Percentiles rank a stretch among this genome's conserved stretches.
Evolutionary conservation across 2,888 invertebrate species (phyloP).

Genomic region (Oasisia sp.): DNA sequence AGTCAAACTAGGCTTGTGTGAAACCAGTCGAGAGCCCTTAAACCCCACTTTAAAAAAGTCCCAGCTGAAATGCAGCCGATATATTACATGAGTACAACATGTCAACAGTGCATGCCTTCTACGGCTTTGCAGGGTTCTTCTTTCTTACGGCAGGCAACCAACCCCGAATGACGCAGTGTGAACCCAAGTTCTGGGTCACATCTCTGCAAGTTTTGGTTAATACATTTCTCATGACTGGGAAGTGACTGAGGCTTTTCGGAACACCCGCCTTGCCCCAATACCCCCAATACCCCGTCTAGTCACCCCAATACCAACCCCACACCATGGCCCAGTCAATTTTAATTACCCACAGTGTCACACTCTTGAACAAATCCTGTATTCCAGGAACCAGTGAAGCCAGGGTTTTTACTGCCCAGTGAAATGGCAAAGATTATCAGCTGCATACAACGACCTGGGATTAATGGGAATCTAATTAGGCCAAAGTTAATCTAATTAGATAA

Average conservation of each 20-base stretch:
- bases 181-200: neutral
- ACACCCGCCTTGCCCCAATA: neutral
- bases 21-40: neutral
- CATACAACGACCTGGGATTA: neutral
- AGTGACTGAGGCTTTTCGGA: neutral
- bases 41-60: neutral
- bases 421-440: constrained; percentile 5
- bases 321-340: neutral
- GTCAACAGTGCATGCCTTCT: neutral
- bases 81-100: neutral
- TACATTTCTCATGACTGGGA: neutral
- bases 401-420: neutral
- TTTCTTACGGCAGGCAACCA: neutral
- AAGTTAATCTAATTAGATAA: neutral
- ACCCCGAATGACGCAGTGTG: neutral
- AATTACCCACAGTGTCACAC: neutral
- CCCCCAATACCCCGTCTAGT: neutral
- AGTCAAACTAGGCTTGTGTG: neutral
- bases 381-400: neutral
- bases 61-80: neutral
- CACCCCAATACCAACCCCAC: neutral
- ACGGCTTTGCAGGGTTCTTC: neutral
- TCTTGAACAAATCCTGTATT: neutral
- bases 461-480: neutral
- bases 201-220: neutral